These are phyloP conservation scores for Colletes gigas DNA, from an alignment of 1,140 invertebrate species.

Conservation along the genomic window DNA sequence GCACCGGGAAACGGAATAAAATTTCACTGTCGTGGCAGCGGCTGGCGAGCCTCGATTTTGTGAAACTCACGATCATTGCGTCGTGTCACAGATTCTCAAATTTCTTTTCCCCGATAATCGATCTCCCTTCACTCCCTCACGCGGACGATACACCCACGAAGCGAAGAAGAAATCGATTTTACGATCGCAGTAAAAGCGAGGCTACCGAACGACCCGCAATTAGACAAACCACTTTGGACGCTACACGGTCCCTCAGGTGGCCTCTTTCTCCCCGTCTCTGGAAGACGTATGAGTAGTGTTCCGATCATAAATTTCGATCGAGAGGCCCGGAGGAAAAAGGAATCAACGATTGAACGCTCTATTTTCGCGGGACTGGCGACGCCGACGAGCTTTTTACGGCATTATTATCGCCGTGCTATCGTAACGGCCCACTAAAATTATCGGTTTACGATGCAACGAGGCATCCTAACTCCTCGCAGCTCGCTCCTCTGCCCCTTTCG, in stretches of 20 bases:
- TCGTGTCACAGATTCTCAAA: too few relatives aligned
- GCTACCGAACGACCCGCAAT: background rate
- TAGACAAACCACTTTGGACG: background rate
- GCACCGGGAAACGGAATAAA: conserved; percentile 60
- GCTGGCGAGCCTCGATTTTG: conserved; percentile 28
- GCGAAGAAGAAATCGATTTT: background rate
- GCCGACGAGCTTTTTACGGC: conserved; percentile 23
- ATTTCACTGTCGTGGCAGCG: conserved; percentile 66
- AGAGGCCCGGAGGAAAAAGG: too few relatives aligned
- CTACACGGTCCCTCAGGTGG: too few relatives aligned
- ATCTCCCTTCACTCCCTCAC: too few relatives aligned
- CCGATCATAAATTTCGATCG: background rate
- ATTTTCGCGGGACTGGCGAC: conserved; percentile 9
- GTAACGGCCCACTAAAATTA: conserved; percentile 41
- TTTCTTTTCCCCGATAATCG: background rate
- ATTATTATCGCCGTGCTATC: conserved; percentile 33
- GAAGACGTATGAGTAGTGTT: background rate
- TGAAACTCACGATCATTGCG: too few relatives aligned
- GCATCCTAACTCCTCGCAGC: background rate
- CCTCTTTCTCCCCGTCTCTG: background rate
- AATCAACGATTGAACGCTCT: conserved; percentile 16
- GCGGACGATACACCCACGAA: too few relatives aligned
- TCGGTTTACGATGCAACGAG: conserved; percentile 29
- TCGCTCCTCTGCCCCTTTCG: background rate
- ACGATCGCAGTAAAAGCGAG: conserved; percentile 7